These are phyloP conservation scores for Varanus salvator DNA, from an alignment of 2,113 vertebrate species.

Conservation along the genomic window DNA sequence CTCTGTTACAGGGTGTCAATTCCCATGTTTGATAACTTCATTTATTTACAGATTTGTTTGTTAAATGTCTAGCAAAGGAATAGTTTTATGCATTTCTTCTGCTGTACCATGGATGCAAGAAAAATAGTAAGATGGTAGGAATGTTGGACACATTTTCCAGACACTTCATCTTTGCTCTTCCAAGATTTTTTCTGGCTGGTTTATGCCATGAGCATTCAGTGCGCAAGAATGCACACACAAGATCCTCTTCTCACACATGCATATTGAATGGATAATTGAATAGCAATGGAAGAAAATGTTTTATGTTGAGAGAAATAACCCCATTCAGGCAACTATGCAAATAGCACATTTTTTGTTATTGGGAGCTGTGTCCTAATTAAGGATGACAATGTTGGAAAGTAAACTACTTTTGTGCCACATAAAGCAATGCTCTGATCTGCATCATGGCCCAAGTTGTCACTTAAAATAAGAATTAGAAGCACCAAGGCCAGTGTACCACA, in stretches of 20 bases:
- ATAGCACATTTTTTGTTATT: constrained; percentile 46
- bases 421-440: constrained; percentile 32
- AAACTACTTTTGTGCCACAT: constrained; percentile 34
- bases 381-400: constrained; percentile 41
- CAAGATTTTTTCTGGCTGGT: neutral
- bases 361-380: constrained; percentile 56
- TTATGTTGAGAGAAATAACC: neutral
- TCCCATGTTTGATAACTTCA: neutral
- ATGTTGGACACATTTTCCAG: neutral
- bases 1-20: neutral
- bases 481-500: constrained; percentile 58
- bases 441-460: constrained; percentile 65
- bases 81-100: too few species aligned
- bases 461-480: constrained; percentile 66
- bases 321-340: accelerated
- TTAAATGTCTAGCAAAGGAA: neutral
- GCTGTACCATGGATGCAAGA: neutral
- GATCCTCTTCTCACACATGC: neutral
- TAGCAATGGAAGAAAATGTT: constrained; percentile 17
- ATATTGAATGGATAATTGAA: neutral
- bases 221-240: neutral
- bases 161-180: neutral
- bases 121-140: neutral
- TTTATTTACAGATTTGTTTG: neutral
- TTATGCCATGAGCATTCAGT: neutral